Conservation (phyloP, 2,113 vertebrate genomes). For the rat (Rattus norvegicus) region GRCr8 NC_086022.1:74309001-74309500, state of each 20-base stretch:
- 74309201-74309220: too few species aligned
- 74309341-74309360: background rate
- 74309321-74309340: background rate
- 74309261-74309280: background rate
- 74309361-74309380: background rate
- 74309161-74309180: too few species aligned
- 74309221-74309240: background rate
- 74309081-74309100: background rate
- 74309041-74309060: background rate
- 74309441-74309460: background rate
- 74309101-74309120: background rate
- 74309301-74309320: background rate
- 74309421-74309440: background rate
- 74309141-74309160: too few species aligned
- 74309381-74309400: background rate
- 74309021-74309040: background rate
- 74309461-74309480: background rate
- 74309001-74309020: background rate
- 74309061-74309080: background rate
- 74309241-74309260: background rate
- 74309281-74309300: background rate
- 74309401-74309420: background rate
- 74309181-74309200: too few species aligned
- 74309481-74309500: background rate
- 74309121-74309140: too few species aligned